phyloP scores from a whole-genome alignment of 2,113 vertebrate species.

The Galbula dea region DNA sequence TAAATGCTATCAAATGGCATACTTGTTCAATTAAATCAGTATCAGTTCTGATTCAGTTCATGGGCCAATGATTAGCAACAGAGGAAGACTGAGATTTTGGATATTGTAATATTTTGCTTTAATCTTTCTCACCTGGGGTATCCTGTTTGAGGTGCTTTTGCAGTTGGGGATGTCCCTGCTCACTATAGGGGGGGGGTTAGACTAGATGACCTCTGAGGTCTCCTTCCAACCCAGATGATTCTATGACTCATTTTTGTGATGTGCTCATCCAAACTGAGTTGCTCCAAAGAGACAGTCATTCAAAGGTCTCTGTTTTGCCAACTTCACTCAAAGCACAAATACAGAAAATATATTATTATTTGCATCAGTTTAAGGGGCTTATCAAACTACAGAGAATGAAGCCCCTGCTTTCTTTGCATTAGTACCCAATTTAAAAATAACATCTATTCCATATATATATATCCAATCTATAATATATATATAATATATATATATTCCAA shows the following conservation, averaged over 20 bases:
- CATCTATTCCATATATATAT: neutral
- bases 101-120: neutral
- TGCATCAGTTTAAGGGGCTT: neutral
- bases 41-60: neutral
- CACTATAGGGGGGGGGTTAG: too few species aligned
- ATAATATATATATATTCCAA: too few species aligned
- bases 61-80: neutral
- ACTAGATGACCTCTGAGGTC: too few species aligned
- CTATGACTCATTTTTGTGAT: neutral
- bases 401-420: neutral
- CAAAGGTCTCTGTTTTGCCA: neutral
- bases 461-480: too few species aligned
- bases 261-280: neutral
- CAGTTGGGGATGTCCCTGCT: too few species aligned
- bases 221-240: too few species aligned
- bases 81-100: neutral
- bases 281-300: neutral
- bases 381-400: neutral
- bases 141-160: neutral
- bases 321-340: neutral
- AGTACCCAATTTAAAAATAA: neutral
- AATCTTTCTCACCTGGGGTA: neutral
- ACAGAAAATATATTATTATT: neutral
- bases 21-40: neutral
- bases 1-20: neutral